Evolutionary conservation across 2,113 vertebrate genomes (phyloP).

Genomic region (Ictalurus furcatus): DNA sequence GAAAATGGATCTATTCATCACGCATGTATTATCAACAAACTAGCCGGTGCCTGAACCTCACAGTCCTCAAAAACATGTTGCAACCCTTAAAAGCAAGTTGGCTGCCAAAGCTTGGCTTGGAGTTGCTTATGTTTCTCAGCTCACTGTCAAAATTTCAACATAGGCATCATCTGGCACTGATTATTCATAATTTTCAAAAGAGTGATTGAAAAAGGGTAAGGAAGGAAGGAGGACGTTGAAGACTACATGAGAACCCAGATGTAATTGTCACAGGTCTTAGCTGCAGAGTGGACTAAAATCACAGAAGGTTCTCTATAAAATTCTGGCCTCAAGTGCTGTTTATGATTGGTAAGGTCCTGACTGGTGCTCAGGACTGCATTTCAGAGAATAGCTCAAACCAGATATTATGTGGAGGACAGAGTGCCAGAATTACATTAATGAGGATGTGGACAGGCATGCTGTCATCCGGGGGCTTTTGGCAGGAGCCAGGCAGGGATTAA

Average conservation of each 20-base stretch:
- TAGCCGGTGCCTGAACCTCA: slow-evolving; percentile 17
- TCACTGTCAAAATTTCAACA: slow-evolving; percentile 38
- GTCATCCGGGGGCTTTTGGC: slow-evolving; percentile 73
- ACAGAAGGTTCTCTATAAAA: neutral
- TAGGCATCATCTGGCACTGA: slow-evolving; percentile 53
- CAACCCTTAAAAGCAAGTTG: slow-evolving; percentile 44
- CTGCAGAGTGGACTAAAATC: slow-evolving; percentile 8
- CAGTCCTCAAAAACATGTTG: slow-evolving; percentile 51
- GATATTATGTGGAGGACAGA: slow-evolving; percentile 44
- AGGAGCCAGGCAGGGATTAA: slow-evolving; percentile 79
- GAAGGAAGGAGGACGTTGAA: slow-evolving; percentile 32
- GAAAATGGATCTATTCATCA: slow-evolving; percentile 50
- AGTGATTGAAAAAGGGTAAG: slow-evolving; percentile 38
- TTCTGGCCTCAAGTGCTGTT: slow-evolving; percentile 16
- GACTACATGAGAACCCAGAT: slow-evolving; percentile 32
- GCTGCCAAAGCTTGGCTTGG: slow-evolving; percentile 36
- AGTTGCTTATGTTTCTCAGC: slow-evolving; percentile 30
- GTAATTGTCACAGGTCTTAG: slow-evolving; percentile 21
- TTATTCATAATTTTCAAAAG: slow-evolving; percentile 48
- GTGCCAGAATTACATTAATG: slow-evolving; percentile 70
- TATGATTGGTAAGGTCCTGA: neutral
- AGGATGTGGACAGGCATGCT: slow-evolving; percentile 59
- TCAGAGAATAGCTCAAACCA: slow-evolving; percentile 29
- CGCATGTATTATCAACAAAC: slow-evolving; percentile 44
- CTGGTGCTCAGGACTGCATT: neutral